These are phyloP conservation scores for Tetramorium alpestre DNA, from an alignment of 1,140 invertebrate species.

Conservation along the genomic window DNA sequence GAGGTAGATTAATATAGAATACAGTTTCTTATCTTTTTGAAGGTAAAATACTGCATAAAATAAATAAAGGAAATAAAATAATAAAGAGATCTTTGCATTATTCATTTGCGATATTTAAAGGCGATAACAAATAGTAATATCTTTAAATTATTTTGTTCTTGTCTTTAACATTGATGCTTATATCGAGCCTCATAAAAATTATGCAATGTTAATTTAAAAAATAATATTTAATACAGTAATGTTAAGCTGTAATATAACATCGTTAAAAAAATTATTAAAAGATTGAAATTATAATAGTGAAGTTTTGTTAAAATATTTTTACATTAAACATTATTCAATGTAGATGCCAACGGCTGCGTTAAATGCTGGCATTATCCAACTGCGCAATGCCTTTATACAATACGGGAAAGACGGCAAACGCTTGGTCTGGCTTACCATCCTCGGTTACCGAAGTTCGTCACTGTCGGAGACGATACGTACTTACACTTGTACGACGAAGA, in stretches of 20 bases:
- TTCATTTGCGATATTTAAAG: neutral
- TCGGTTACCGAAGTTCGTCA: constrained; percentile 87
- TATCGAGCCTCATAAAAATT: neutral
- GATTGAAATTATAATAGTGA: constrained; percentile 11
- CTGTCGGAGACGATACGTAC: constrained; percentile 87
- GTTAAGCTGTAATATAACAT: neutral
- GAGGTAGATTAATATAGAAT: neutral
- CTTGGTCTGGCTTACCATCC: constrained; percentile 87
- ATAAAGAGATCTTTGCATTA: neutral
- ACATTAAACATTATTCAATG: neutral
- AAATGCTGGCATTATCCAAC: constrained; percentile 89
- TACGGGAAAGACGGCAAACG: constrained; percentile 88
- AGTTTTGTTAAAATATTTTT: neutral
- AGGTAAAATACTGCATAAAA: neutral
- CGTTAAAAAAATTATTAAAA: neutral
- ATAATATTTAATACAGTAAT: neutral
- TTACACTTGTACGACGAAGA: constrained; percentile 89
- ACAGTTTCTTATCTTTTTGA: neutral
- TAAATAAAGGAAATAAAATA: neutral
- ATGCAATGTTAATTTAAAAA: neutral
- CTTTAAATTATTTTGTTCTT: neutral
- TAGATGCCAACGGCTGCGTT: constrained; percentile 88
- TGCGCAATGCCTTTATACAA: constrained; percentile 87
- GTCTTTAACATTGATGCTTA: neutral
- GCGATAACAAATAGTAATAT: neutral